A percentile compares a stretch with the other conserved stretches of the same genome.
Conservation (phyloP, 2,797 vertebrate genomes). For the Karalla daura region DNA sequence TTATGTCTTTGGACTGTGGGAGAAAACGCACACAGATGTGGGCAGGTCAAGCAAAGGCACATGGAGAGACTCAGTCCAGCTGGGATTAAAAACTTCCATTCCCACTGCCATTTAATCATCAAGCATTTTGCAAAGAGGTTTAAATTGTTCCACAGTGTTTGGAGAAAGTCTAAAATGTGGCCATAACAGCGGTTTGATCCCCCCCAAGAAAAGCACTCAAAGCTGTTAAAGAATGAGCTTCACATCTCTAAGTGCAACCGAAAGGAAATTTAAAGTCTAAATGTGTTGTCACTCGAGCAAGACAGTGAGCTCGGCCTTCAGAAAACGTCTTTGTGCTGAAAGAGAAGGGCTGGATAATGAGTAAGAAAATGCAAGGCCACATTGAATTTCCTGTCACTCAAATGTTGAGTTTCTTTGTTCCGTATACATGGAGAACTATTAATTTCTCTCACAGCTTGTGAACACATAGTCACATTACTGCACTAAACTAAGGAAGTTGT, state of each 20-base stretch:
- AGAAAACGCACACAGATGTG: no score
- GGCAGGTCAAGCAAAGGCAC: no score
- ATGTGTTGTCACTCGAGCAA: neutral
- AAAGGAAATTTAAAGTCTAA: neutral
- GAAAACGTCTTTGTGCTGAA: neutral
- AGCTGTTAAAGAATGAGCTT: neutral
- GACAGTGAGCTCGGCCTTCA: neutral
- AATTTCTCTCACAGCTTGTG: neutral
- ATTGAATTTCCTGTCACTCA: neutral
- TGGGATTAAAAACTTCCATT: no score
- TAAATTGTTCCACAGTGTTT: neutral
- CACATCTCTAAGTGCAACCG: neutral
- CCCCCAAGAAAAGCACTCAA: neutral
- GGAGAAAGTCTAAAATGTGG: no score
- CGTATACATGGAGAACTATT: neutral
- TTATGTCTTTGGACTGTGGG: no score
- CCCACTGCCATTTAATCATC: no score
- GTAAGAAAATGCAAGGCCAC: neutral
- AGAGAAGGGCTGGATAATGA: neutral
- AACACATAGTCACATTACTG: neutral
- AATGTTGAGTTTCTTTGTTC: neutral
- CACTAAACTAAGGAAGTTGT: neutral
- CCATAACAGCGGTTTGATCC: neutral
- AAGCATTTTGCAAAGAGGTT: no score
- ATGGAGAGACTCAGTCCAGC: no score